Base-by-base conservation (phyloP, 2,113 vertebrate species). In the Elephantulus edwardii region DNA sequence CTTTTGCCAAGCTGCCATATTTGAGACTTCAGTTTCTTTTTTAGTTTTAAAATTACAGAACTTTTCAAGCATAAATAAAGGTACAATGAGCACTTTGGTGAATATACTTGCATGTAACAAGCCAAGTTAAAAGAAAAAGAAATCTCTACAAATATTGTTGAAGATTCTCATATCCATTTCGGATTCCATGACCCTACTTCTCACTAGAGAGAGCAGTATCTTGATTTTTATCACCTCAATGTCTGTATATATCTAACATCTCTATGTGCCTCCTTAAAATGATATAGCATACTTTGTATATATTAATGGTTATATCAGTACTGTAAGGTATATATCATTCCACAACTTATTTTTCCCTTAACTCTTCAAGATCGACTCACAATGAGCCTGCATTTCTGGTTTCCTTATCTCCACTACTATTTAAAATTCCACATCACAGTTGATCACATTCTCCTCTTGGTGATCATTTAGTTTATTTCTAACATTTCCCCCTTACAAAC, bases 1-100 rank as follows among this genome's bases (percentile, higher is more conserved):
- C 60, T 88, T 96, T 91, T 91, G 86, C 95, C 92, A 91, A 93
- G 56, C 71, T 74, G 83, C 88, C 87, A 72, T 86, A 26, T 60
- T 80, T 80, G 75, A 16, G 58, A 68, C 60, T 91, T 42, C 10
- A 64, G 64, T 71, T 90, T 58, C 72, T 91, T 42, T 83, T 60
- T 68, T 30, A 89, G 33, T 83, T 95, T 91, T 88, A 22, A 82
- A 91, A 74, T 92, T 48, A 77, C 9, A 56, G 62, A 83, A 28
- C 50, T 72, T 89, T 87, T 92, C 46, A 91, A n/a, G 62, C 13
- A 28, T 35, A 76, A 1, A 4, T 52, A 54, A 77, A 83, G 35
- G 50, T 58, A 28, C 28, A n/a, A 17, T 54, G 44, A 52, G 38
- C 70, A 48, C 17, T 33, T 4, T 10, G 58, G 24, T 52, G n/a